These are phyloP conservation scores for Xylota segnis DNA, from an alignment of 2,888 invertebrate genomes.

Conservation along the genomic window DNA sequence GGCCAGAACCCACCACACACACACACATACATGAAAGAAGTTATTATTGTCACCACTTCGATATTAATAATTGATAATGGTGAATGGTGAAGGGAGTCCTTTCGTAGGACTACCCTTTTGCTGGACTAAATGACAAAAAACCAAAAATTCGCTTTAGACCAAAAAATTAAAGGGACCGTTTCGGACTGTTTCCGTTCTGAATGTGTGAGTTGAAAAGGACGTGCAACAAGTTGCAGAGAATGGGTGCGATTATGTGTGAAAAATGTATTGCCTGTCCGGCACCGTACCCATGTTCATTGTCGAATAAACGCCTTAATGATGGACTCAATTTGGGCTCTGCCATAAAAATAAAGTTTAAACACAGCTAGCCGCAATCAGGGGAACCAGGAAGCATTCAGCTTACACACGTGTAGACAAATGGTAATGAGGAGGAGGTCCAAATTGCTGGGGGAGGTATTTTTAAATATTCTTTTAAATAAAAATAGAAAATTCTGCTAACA, in stretches of 20 bases:
- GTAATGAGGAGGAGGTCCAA: neutral
- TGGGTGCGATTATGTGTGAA: neutral
- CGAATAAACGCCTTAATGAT: conserved; percentile 8
- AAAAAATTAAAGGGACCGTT: neutral
- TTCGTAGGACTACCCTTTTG: neutral
- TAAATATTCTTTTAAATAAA: neutral
- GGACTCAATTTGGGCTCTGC: neutral
- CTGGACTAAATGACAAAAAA: neutral
- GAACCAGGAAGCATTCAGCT: neutral
- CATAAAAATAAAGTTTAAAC: neutral
- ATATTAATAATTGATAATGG: conserved; percentile 13
- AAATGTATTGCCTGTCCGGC: neutral
- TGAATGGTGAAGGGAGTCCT: neutral
- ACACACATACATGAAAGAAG: neutral
- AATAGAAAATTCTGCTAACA: neutral
- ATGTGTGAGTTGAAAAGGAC: neutral
- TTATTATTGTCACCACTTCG: neutral
- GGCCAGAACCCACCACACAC: conserved; percentile 4
- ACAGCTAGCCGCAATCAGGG: conserved; percentile 1
- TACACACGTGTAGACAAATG: conserved; percentile 4
- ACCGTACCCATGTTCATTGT: neutral
- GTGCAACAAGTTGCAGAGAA: neutral
- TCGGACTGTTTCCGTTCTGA: too few species aligned
- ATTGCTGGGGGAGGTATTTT: neutral
- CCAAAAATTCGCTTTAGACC: neutral